Base-by-base conservation (phyloP, 2,888 invertebrate genomes). In the Pollenia angustigena region DNA sequence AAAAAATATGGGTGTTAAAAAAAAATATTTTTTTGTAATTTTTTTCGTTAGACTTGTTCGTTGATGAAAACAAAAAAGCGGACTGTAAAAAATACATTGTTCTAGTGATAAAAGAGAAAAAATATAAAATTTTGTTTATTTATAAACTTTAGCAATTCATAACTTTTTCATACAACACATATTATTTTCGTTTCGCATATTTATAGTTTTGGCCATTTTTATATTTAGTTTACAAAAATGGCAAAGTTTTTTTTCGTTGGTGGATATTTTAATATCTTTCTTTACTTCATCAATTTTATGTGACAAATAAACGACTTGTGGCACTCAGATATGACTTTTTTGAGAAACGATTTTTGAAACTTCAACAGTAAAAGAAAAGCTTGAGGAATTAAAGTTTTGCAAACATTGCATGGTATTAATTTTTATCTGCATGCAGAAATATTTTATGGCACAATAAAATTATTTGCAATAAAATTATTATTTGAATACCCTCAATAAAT, bases 91-190 rank as follows among this genome's bases (percentile, higher is more conserved):
- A 40, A 52, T 72, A 40, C 69, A 16, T 60, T 71, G 60, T 66
- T 80, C 54, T 54, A 46, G 11, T 68, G 11, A 14, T 1, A 11
- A 32, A 56, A 58, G 68, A 18, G n/a, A n/a, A n/a, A 76, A 50
- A 80, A 56, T 11, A 42, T 81, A 64, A 42, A 60, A 80, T 64
- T 85, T 84, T 83, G 46, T 83, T 83, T 87, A 81, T 81, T 76
- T 81, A 83, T 68, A 72, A 86, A 80, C 71, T 85, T 72, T 80
- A 54, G 46, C 56, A 60, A 83, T 76, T 84, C 72, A 84, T 72
- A 62, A 62, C 50, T 54, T 54, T 83, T 76, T 76, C 8, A 40
- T 48, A 68, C 40, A 14, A 6, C 44, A 60, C 62, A 69, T 62
- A 69, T 14, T 6, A 42, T 23, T 42, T 50, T 52, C 6, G 18